A percentile compares a stretch with the other conserved stretches of the same genome.
Conservation (phyloP, 1,140 invertebrate genomes). For the Philotrypesis tridentata region DNA sequence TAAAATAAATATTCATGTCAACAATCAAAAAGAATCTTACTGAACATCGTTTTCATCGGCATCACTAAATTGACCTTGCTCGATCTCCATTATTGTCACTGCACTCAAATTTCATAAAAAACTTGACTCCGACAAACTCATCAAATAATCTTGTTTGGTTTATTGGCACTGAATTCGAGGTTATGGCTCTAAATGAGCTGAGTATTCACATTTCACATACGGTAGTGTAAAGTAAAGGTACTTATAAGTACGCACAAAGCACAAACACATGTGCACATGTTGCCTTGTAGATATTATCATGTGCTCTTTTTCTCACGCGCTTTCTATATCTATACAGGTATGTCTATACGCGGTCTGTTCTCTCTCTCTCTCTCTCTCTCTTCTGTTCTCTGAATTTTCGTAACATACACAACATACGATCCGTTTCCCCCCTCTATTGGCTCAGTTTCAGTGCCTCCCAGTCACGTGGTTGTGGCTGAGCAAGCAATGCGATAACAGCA, state of each 20-base stretch:
- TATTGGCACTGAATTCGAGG: conserved; percentile 20
- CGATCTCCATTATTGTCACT: conserved; percentile 45
- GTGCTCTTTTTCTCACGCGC: too few relatives aligned
- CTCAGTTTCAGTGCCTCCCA: not conserved
- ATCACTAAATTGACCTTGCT: conserved; percentile 70
- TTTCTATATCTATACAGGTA: too few relatives aligned
- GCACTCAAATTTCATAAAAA: not conserved
- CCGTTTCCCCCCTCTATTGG: not conserved
- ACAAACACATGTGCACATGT: not conserved
- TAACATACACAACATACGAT: too few relatives aligned
- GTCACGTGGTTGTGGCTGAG: not conserved
- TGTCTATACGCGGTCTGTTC: not conserved
- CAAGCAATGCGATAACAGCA: not conserved
- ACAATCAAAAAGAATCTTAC: conserved; percentile 26
- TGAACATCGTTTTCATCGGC: conserved; percentile 62
- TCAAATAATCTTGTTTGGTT: not conserved
- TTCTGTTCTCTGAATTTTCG: too few relatives aligned
- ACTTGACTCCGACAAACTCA: not conserved
- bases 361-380: not conserved
- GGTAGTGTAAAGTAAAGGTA: too few relatives aligned
- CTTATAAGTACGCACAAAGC: not conserved
- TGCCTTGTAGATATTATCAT: too few relatives aligned
- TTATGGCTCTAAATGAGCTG: conserved; percentile 1
- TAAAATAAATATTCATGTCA: too few relatives aligned
- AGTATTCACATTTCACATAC: too few relatives aligned